Base-by-base conservation (phyloP, 2,888 invertebrate genomes). In the Oasisia sp. region DNA sequence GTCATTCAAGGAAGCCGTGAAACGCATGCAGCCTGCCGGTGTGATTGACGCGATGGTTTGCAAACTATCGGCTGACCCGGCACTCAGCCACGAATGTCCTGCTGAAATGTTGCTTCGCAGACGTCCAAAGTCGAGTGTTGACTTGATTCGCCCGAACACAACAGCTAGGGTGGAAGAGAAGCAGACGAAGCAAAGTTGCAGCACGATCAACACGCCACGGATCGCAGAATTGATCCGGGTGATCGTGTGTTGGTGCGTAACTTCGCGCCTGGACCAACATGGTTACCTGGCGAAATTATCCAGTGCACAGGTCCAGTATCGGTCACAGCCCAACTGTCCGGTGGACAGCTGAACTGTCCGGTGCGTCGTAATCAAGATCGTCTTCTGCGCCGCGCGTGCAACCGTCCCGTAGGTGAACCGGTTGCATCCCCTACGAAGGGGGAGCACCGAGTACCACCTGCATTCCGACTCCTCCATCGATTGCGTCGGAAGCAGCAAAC, bases 1-100 rank as follows among this genome's bases (percentile, higher is more conserved):
- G 44, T 38, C 91, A 32, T 91, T 91, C 91, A 91, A 32, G 91
- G 91, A 91, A 91, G 38, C 38, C 32, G 32, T 32, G 91, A 91
- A 91, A 91, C 91, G 11, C 32, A 8, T 50, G 2, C 50, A 50
- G 8, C 50, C 3, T 50, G 50, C 45, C 9, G 32, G 1, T 91
- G 91, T 91, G 91, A 4, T 44, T 91, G 32, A 14, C 91, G 14
- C 32, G 91, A 44, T 14, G 32, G 32, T 38, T 91, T 32, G 32
- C 44, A 32, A 32, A 91, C n/a, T 91, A 91, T 44, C 32, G 91
- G 44, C 38, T 32, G 12, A 91, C 45, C 9, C 91, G 32, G 9
- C 91, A 91, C 44, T 38, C 32, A 32, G 32, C 91, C n/a, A 91
- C 91, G 1, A 44, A 44, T 91, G 9, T 9, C 38, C 91, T 14